Percentiles rank a stretch among this genome's conserved stretches.
Evolutionary conservation across 92 coral and sea anemone genomes (phyloP).

Genomic region (Actinostola sp.): DNA sequence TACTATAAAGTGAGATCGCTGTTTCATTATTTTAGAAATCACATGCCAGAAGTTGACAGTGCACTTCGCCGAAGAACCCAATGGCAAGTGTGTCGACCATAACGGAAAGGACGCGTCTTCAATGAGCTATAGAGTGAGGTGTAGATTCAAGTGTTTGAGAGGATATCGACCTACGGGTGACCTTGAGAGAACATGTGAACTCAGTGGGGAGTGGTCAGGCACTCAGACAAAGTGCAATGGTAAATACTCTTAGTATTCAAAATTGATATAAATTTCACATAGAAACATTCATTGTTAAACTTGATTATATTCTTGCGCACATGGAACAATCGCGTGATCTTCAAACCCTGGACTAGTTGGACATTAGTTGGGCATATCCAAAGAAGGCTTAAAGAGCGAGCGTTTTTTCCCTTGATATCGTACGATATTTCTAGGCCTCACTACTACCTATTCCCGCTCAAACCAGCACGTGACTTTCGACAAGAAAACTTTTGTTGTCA

Average conservation of each 20-base stretch:
- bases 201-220: conserved; percentile 70
- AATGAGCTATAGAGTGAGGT: conserved; percentile 7
- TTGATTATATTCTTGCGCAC: too few relatives aligned
- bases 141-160: conserved; percentile 4
- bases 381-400: too few relatives aligned
- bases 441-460: too few relatives aligned
- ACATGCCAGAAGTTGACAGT: conserved; percentile 13
- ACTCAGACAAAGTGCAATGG: conserved; percentile 55
- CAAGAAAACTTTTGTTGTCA: too few relatives aligned
- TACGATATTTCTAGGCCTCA: too few relatives aligned
- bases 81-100: conserved; percentile 17
- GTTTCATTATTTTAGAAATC: conserved; percentile 15
- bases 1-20: neutral
- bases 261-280: too few relatives aligned
- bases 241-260: conserved; percentile 20
- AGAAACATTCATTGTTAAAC: too few relatives aligned
- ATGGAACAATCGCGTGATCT: too few relatives aligned
- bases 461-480: too few relatives aligned
- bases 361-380: too few relatives aligned
- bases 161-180: conserved; percentile 60
- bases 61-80: neutral
- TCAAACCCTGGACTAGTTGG: too few relatives aligned
- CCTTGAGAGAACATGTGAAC: conserved; percentile 52
- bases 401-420: too few relatives aligned
- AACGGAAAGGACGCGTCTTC: neutral